phyloP scores from a whole-genome alignment of 2,888 invertebrate genomes.

The Asteroscopus sphinx region DNA sequence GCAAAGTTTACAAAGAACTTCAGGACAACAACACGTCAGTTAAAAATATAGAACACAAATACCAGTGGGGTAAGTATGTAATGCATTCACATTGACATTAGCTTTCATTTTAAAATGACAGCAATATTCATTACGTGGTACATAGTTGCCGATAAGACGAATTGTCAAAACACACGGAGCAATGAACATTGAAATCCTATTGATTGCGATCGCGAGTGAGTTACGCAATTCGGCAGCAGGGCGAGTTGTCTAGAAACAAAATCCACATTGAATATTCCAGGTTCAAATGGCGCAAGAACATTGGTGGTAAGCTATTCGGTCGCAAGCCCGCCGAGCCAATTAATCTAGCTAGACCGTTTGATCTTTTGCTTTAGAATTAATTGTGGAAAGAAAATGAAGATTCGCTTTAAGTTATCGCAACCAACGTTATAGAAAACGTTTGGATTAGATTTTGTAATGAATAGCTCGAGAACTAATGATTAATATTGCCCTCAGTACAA shows the following conservation, averaged over 20 bases:
- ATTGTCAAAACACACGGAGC: too few species aligned
- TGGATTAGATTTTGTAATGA: constrained; percentile 2
- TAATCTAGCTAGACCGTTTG: constrained; percentile 36
- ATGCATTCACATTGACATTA: too few species aligned
- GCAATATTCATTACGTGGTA: too few species aligned
- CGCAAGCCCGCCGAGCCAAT: constrained; percentile 24
- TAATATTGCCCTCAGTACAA: neutral
- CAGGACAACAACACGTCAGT: constrained; percentile 1
- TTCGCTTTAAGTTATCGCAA: neutral
- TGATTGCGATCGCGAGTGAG: too few species aligned
- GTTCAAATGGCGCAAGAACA: constrained; percentile 21
- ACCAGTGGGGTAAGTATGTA: too few species aligned
- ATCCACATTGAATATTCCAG: constrained; percentile 40
- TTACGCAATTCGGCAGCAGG: too few species aligned
- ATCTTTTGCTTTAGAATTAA: constrained; percentile 31
- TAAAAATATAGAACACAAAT: constrained; percentile 18
- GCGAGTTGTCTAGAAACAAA: constrained; percentile 31
- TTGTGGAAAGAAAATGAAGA: constrained; percentile 24
- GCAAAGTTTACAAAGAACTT: constrained; percentile 20
- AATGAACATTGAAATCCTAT: too few species aligned
- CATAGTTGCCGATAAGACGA: too few species aligned
- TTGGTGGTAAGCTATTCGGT: constrained; percentile 26
- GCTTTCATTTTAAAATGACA: too few species aligned
- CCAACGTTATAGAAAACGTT: neutral
- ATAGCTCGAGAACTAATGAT: neutral